Conservation (phyloP, 2,113 vertebrate genomes). For the Pipa parva region DNA sequence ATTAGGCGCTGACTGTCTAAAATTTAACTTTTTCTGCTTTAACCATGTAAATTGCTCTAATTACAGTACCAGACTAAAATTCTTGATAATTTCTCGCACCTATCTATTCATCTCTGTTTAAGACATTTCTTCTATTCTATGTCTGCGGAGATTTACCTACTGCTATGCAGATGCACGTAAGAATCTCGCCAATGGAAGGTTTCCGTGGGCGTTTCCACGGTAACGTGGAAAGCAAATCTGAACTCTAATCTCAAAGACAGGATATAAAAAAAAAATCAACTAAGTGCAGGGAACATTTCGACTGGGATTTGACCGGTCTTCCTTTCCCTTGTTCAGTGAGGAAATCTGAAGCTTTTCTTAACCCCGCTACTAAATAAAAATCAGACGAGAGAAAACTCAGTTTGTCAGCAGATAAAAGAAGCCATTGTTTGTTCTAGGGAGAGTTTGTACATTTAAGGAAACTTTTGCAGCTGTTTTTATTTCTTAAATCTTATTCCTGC, state of each 20-base stretch:
- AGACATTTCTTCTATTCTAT: conserved; percentile 42
- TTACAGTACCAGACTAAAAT: conserved; percentile 50
- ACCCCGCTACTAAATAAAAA: background rate
- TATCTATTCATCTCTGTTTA: conserved; percentile 48
- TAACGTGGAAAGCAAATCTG: conserved; percentile 52
- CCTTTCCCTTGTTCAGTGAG: background rate
- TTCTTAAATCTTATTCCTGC: too few relatives aligned
- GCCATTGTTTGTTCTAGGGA: background rate
- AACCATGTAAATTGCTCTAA: conserved; percentile 52
- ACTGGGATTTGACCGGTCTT: background rate
- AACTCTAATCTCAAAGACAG: conserved; percentile 41
- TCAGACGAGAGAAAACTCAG: background rate
- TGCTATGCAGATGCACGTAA: conserved; percentile 11
- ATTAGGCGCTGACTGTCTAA: conserved; percentile 46
- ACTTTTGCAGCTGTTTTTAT: too few relatives aligned
- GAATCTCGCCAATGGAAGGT: conserved; percentile 45
- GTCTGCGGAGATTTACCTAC: conserved; percentile 40
- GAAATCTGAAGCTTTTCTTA: background rate
- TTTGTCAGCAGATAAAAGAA: background rate
- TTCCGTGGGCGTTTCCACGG: conserved; percentile 52
- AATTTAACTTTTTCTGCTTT: conserved; percentile 50
- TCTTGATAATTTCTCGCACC: conserved; percentile 52
- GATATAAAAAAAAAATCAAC: conserved; percentile 6
- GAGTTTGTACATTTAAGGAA: too few relatives aligned
- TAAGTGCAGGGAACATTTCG: conserved; percentile 9